phyloP scores from a whole-genome alignment of 2,113 vertebrate genomes.

The Nerophis ophidion region DNA sequence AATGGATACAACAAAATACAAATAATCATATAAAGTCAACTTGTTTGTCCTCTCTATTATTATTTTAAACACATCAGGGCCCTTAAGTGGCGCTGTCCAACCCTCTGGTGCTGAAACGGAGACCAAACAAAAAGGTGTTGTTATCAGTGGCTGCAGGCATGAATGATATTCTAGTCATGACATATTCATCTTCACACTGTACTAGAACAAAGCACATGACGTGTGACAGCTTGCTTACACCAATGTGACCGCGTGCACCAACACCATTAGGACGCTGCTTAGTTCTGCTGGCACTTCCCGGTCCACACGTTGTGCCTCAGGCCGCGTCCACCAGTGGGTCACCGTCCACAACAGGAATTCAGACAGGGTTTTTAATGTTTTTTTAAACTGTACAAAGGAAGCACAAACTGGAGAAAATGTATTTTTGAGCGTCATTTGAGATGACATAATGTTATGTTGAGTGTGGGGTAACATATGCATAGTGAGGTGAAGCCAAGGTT shows the following conservation, averaged over 20 bases:
- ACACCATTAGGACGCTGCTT: not conserved
- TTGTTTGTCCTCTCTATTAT: too few species aligned
- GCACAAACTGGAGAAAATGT: too few species aligned
- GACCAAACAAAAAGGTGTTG: not conserved
- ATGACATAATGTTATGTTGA: too few species aligned
- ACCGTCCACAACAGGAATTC: not conserved
- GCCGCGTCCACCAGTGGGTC: slow-evolving; percentile 4
- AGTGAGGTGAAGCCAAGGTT: too few species aligned
- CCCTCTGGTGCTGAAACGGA: slow-evolving; percentile 50
- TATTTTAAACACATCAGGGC: too few species aligned
- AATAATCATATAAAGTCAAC: too few species aligned
- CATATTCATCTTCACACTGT: not conserved
- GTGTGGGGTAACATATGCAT: too few species aligned
- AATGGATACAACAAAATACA: too few species aligned
- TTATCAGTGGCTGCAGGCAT: slow-evolving; percentile 17
- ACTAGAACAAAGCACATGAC: slow-evolving; percentile 10
- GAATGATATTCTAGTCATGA: slow-evolving; percentile 20
- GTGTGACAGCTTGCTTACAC: slow-evolving; percentile 35
- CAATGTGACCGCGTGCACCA: slow-evolving; percentile 11
- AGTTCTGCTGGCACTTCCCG: slow-evolving; percentile 7
- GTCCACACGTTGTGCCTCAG: not conserved
- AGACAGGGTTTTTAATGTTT: not conserved
- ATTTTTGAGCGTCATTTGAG: too few species aligned
- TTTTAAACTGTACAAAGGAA: not conserved
- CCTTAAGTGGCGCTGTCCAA: slow-evolving; percentile 45